Conservation (phyloP, 2,888 invertebrate species). For the Syritta pipiens region DNA sequence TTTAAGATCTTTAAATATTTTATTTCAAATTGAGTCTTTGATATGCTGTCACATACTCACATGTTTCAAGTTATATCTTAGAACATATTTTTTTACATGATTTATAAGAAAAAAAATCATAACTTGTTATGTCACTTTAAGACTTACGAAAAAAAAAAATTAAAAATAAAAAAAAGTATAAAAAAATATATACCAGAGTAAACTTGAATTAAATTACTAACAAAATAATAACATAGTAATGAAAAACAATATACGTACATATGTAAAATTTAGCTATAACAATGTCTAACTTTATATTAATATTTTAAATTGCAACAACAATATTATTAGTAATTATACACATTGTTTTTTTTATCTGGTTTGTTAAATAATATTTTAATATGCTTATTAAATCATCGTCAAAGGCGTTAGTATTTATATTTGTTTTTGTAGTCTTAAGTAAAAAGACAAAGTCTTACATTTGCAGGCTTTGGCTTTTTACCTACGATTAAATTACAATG, state of each 20-base stretch:
- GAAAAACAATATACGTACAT: conserved; percentile 19
- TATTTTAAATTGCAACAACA: conserved; percentile 55
- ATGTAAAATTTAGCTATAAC: conserved; percentile 58
- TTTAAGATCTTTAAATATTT: conserved; percentile 32
- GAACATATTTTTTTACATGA: too few species aligned
- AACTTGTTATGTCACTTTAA: too few species aligned
- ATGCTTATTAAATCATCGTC: conserved; percentile 46
- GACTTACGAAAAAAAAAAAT: conserved; percentile 26
- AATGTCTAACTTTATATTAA: conserved; percentile 30
- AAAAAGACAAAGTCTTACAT: too few species aligned
- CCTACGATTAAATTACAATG: too few species aligned
- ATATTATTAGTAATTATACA: conserved; percentile 60
- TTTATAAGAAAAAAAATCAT: conserved; percentile 6
- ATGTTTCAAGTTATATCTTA: neutral
- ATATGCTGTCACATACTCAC: conserved; percentile 51
- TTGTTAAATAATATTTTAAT: conserved; percentile 38
- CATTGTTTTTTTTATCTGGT: conserved; percentile 29
- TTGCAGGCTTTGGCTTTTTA: too few species aligned
- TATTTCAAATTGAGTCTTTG: too few species aligned
- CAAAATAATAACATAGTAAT: neutral
- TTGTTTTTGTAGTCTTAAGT: conserved; percentile 12
- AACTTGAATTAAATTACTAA: conserved; percentile 25
- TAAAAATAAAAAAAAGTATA: conserved; percentile 12
- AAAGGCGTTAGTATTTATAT: conserved; percentile 44
- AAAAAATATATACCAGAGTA: conserved; percentile 28